Evolutionary conservation across 35 echinoderm and acorn worm genomes (phyloP), one percentile per base, ranked within the genome.

Genomic region (Ophiothrix spiculata): DNA sequence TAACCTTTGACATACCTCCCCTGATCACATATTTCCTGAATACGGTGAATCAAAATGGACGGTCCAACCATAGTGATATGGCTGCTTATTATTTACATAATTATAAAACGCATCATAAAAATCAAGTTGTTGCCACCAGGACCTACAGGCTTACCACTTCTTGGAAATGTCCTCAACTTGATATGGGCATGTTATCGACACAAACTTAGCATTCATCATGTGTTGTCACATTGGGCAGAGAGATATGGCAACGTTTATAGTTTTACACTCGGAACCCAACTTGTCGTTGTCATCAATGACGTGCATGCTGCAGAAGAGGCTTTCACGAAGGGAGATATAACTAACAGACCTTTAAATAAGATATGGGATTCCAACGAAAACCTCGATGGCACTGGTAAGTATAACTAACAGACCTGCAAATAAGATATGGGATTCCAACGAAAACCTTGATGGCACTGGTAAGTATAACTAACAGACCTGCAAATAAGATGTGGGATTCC

Each of bases 41-140:
- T n/a, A n/a, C n/a, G n/a, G n/a, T n/a, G n/a, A n/a, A n/a, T n/a
- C 42, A 49, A 69, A 69, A 69, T 69, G 60, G 60, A 69, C 10
- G 60, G 60, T 25, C 3, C 60, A 12, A 69, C 60, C 16, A 69
- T 69, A 25, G 42, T 69, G 17, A 10, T 10, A 25, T 69, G 60
- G 60, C 60, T 69, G 17, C 3, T 69, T 15, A 69, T 69, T n/a
- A 69, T 69, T 15, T 12, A 25, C 60, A 6, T 69, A 15, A 69
- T 69, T 25, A 25, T 28, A 12, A 69, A 69, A 69, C 60, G 60
- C 8, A 25, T 69, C 29, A 25, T 69, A n/a, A 69, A n/a, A 69
- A 25, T 28, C 17, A 69, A n/a, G 29, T 2, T n/a, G 16, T n/a
- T 69, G 23, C 60, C 60, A 12, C 60, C 60, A n/a, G 60, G 60